Conservation (phyloP, 1,140 invertebrate species). For the Coptotermes formosanus region DNA sequence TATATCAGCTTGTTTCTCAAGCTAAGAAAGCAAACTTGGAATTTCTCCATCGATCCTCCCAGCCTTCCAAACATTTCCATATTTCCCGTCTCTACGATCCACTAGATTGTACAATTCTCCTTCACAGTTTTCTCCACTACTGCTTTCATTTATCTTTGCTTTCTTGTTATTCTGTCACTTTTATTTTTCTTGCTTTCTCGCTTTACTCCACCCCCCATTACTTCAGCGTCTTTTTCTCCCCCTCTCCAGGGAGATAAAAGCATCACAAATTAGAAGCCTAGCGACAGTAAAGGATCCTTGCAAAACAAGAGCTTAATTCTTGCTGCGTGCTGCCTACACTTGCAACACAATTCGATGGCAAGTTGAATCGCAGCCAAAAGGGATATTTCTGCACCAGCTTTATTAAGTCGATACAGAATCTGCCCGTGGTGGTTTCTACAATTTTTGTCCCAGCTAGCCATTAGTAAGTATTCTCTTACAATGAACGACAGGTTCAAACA, state of each 20-base stretch:
- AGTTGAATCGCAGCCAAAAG: background rate
- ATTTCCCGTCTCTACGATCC: background rate
- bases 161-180: constrained; percentile 19
- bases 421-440: background rate
- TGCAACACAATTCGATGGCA: background rate
- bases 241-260: background rate
- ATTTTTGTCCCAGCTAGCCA: too few relatives aligned
- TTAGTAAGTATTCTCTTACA: too few relatives aligned
- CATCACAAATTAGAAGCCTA: constrained; percentile 10
- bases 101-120: background rate
- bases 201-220: background rate
- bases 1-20: background rate
- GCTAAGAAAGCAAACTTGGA: background rate
- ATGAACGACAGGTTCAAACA: too few relatives aligned
- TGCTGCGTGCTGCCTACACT: background rate
- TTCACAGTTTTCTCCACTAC: background rate
- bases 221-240: background rate
- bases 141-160: constrained; percentile 16
- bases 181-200: constrained; percentile 2
- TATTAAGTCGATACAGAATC: background rate
- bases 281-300: background rate
- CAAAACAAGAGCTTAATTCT: background rate
- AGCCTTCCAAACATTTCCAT: background rate
- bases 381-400: background rate
- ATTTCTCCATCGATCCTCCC: background rate